phyloP scores from a whole-genome alignment of 1,140 invertebrate species.

The Anthonomus grandis region DNA sequence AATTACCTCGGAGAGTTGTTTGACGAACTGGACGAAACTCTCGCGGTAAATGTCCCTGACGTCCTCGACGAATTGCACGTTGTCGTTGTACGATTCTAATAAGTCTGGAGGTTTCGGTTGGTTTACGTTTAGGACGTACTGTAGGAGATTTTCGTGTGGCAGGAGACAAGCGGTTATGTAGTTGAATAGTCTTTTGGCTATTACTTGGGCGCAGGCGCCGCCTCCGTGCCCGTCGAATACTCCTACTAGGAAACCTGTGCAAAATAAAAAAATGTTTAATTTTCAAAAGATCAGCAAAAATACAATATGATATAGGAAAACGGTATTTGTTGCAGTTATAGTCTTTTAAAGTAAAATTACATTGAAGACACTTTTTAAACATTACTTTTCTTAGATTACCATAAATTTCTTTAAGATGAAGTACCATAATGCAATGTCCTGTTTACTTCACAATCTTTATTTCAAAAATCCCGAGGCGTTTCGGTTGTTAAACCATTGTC shows the following conservation, averaged over 20 bases:
- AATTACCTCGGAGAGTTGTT: constrained; percentile 49
- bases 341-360: too few species aligned
- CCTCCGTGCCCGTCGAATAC: constrained; percentile 96
- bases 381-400: too few species aligned
- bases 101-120: constrained; percentile 51
- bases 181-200: constrained; percentile 79
- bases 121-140: constrained; percentile 51
- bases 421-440: too few species aligned
- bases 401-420: too few species aligned
- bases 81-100: constrained; percentile 67
- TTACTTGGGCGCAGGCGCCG: constrained; percentile 83
- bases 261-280: constrained; percentile 1
- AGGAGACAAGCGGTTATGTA: constrained; percentile 84
- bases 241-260: constrained; percentile 78
- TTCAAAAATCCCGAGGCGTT: too few species aligned
- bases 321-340: background rate
- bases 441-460: too few species aligned
- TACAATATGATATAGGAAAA: background rate
- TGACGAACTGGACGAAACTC: constrained; percentile 63
- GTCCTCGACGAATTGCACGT: constrained; percentile 70
- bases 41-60: constrained; percentile 66
- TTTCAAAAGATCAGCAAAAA: background rate
- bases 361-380: too few species aligned
- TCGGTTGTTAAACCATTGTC: too few species aligned
- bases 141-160: constrained; percentile 58